Percentiles rank a stretch among this genome's conserved stretches.
Conservation (phyloP, 2,113 vertebrate species). For the Orientallactaga bullata region DNA sequence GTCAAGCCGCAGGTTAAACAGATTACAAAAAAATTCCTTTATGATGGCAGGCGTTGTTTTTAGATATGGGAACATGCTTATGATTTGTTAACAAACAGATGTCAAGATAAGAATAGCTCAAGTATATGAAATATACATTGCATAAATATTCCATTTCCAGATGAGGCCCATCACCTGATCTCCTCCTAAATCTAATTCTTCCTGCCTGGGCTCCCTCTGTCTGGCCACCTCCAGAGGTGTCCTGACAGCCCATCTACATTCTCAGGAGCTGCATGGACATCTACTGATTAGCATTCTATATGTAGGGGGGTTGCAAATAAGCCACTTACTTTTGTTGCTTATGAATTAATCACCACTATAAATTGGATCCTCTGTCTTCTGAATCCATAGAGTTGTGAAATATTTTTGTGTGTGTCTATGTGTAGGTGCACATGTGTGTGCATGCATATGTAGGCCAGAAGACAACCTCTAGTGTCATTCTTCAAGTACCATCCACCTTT, state of each 20-base stretch:
- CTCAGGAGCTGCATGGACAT: neutral
- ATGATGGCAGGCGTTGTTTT: neutral
- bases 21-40: neutral
- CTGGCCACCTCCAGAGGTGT: neutral
- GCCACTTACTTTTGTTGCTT: neutral
- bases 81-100: neutral
- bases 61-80: neutral
- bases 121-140: neutral
- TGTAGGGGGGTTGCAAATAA: conserved; percentile 61
- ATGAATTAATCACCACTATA: neutral
- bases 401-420: neutral
- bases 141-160: conserved; percentile 21
- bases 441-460: too few relatives aligned
- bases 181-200: neutral
- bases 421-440: too few relatives aligned
- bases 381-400: neutral
- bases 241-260: neutral
- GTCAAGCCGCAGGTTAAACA: neutral
- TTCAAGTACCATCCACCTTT: too few relatives aligned
- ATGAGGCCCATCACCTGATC: neutral
- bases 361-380: neutral
- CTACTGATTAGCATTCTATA: conserved; percentile 42
- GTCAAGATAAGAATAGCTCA: neutral
- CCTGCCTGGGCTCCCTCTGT: neutral
- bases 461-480: too few relatives aligned